phyloP scores from a whole-genome alignment of 2,888 invertebrate species.

The Zaprionus obscuricornis region DNA sequence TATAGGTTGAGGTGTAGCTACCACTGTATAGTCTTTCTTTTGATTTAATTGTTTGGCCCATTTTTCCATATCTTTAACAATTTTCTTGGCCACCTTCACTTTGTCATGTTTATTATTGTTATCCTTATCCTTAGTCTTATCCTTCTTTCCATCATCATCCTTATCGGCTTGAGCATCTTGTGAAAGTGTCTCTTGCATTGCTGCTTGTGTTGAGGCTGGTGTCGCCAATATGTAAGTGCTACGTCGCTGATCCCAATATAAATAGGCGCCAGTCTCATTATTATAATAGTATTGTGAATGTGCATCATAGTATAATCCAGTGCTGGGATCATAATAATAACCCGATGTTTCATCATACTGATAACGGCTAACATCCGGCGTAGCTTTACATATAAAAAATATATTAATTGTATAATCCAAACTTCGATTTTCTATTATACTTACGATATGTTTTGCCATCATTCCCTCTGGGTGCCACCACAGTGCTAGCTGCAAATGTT shows the following conservation, averaged over 20 bases:
- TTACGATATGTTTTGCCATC: slow-evolving; percentile 82
- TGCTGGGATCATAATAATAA: slow-evolving; percentile 96
- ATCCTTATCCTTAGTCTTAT: slow-evolving; percentile 85
- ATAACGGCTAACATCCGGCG: slow-evolving; percentile 95
- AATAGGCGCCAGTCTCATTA: slow-evolving; percentile 93
- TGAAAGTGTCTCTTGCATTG: slow-evolving; percentile 67
- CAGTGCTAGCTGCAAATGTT: slow-evolving; percentile 67
- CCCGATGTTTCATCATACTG: slow-evolving; percentile 97
- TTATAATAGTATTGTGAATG: slow-evolving; percentile 98
- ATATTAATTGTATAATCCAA: not conserved
- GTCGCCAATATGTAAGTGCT: slow-evolving; percentile 85
- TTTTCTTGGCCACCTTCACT: slow-evolving; percentile 98
- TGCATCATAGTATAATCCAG: slow-evolving; percentile 98
- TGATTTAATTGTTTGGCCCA: slow-evolving; percentile 99
- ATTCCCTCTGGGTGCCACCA: slow-evolving; percentile 79
- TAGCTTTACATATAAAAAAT: slow-evolving; percentile 77
- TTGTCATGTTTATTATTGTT: slow-evolving; percentile 90
- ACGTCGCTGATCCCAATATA: slow-evolving; percentile 95
- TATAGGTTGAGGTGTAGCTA: slow-evolving; percentile 80
- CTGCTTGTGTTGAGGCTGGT: slow-evolving; percentile 80
- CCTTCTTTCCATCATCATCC: slow-evolving; percentile 78
- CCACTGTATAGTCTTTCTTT: slow-evolving; percentile 89
- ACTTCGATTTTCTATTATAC: slow-evolving; percentile 27
- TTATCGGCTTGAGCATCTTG: slow-evolving; percentile 40
- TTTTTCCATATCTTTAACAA: slow-evolving; percentile 92